Evolutionary conservation across 2,888 invertebrate species (phyloP).

Genomic region (Stenodema calcarata): DNA sequence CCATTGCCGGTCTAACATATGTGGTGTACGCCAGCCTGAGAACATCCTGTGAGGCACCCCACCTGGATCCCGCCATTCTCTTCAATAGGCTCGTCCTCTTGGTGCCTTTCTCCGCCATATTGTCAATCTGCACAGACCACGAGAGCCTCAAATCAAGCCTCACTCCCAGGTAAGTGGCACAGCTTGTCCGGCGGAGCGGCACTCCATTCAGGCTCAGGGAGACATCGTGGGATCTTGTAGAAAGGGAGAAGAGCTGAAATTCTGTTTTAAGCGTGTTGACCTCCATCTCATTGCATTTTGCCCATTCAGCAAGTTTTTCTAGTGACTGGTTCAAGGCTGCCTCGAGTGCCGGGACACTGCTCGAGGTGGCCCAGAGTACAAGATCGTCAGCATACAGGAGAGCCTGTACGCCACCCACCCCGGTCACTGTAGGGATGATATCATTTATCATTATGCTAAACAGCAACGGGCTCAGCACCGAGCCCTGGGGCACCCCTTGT

Average conservation of each 20-base stretch:
- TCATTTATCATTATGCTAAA: neutral
- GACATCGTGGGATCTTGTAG: neutral
- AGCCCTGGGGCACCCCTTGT: neutral
- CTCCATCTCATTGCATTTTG: neutral
- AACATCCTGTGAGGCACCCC: neutral
- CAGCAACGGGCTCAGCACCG: neutral
- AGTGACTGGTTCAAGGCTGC: neutral
- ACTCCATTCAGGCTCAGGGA: neutral
- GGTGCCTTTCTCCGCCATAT: neutral
- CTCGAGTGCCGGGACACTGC: neutral
- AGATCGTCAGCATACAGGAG: neutral
- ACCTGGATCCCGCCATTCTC: neutral
- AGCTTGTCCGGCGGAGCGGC: neutral
- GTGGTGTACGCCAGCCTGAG: neutral
- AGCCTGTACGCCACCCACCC: neutral
- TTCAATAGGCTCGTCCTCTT: neutral
- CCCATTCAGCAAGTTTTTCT: neutral
- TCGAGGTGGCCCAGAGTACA: neutral
- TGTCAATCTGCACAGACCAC: neutral
- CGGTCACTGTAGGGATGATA: neutral
- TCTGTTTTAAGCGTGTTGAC: neutral
- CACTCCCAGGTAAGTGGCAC: neutral
- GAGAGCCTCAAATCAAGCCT: neutral
- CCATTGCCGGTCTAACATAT: neutral
- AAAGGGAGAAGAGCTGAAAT: slow-evolving; percentile 1